Conservation (phyloP, 2,797 vertebrate species). For the Sciaenops ocellatus region DNA sequence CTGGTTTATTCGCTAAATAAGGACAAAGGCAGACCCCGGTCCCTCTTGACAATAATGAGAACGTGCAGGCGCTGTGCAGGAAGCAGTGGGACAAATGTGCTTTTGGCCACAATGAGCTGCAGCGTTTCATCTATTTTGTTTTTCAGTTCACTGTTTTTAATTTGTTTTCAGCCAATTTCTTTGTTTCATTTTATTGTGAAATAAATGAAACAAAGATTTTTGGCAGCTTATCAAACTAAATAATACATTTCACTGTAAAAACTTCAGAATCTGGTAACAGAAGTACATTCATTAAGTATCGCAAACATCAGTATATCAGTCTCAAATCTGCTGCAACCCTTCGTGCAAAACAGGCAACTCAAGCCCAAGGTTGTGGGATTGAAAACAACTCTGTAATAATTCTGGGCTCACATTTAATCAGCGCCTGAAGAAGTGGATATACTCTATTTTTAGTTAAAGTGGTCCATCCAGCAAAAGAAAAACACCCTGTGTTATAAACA, state of each 20-base stretch:
- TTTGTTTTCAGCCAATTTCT: neutral
- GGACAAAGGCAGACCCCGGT: neutral
- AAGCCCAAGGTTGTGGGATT: neutral
- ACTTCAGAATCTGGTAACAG: neutral
- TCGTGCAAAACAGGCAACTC: neutral
- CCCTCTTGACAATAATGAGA: conserved; percentile 7
- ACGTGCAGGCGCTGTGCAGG: conserved; percentile 10
- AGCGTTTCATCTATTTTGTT: neutral
- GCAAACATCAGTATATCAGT: neutral
- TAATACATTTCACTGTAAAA: neutral
- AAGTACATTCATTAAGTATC: neutral
- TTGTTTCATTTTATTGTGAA: neutral
- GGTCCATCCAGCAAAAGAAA: no score
- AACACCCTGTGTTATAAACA: no score
- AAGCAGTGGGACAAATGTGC: neutral
- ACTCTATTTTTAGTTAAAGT: no score
- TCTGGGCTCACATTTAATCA: neutral
- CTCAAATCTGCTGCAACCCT: neutral
- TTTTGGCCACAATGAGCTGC: neutral
- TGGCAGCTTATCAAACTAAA: neutral
- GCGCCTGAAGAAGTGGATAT: no score
- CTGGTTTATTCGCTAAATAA: conserved; percentile 30
- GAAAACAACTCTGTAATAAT: neutral
- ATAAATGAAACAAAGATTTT: no score
- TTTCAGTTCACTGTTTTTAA: neutral